These are phyloP conservation scores for Cynodonichthys magdalenae DNA, from an alignment of 2,797 vertebrate genomes.

Conservation along the genomic window DNA sequence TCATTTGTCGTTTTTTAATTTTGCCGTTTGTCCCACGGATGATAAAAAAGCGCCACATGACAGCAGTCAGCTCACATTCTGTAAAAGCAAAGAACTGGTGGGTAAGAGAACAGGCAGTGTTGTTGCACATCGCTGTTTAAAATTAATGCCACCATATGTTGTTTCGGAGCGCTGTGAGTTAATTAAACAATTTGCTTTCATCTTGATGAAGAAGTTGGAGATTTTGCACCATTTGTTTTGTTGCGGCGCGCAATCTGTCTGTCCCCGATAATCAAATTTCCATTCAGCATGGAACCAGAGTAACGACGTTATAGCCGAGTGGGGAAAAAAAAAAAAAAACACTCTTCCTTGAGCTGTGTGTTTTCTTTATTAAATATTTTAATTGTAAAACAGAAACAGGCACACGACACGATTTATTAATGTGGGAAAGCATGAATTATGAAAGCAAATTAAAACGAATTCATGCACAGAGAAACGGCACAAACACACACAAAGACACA, in stretches of 20 bases:
- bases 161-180: slow-evolving; percentile 33
- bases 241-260: slow-evolving; percentile 29
- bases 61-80: slow-evolving; percentile 13
- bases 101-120: slow-evolving; percentile 9
- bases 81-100: slow-evolving; percentile 19
- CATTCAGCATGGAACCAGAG: slow-evolving; percentile 56
- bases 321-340: slow-evolving; percentile 6
- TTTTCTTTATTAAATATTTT: slow-evolving; percentile 62
- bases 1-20: slow-evolving; percentile 23
- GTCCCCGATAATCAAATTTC: slow-evolving; percentile 53
- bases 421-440: slow-evolving; percentile 61
- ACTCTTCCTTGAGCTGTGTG: slow-evolving; percentile 51
- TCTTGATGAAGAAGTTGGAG: slow-evolving; percentile 58
- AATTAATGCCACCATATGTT: slow-evolving; percentile 62
- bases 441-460: slow-evolving; percentile 59
- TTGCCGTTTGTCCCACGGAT: slow-evolving; percentile 35
- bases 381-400: slow-evolving; percentile 54
- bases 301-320: slow-evolving; percentile 42
- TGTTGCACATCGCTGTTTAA: slow-evolving; percentile 47
- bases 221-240: slow-evolving; percentile 48
- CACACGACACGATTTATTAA: slow-evolving; percentile 51
- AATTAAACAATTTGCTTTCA: slow-evolving; percentile 56
- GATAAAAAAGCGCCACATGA: slow-evolving; percentile 29
- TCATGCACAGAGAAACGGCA: slow-evolving; percentile 29
- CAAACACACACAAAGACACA: slow-evolving; percentile 40